A percentile compares a stretch with the other conserved stretches of the same genome.
Conservation (phyloP, 2,797 vertebrate genomes). For the Anabas testudineus region DNA sequence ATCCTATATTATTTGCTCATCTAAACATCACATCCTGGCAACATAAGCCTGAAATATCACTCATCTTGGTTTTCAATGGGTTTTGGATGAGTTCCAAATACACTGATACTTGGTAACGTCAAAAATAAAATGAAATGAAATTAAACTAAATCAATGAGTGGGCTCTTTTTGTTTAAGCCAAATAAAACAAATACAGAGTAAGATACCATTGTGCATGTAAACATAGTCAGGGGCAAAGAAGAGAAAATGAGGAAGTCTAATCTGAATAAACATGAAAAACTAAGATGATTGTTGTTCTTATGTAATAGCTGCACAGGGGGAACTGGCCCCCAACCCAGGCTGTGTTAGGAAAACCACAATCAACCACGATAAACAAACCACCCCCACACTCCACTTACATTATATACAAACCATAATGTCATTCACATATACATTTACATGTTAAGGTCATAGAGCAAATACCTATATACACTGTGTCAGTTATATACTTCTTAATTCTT, state of each 20-base stretch:
- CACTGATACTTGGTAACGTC: neutral
- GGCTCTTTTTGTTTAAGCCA: slow-evolving; percentile 4
- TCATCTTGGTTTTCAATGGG: neutral
- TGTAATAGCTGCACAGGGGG: slow-evolving; percentile 18
- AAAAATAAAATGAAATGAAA: neutral
- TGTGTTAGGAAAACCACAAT: slow-evolving; percentile 1
- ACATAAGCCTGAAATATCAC: neutral
- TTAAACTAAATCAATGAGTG: neutral
- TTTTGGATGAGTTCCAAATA: slow-evolving; percentile 7
- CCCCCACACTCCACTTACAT: slow-evolving; percentile 14
- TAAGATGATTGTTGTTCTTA: slow-evolving; percentile 9
- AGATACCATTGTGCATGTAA: slow-evolving; percentile 33
- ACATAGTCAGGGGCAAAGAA: slow-evolving; percentile 1
- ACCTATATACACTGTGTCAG: slow-evolving; percentile 53
- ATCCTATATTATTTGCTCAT: slow-evolving; percentile 9
- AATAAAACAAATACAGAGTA: slow-evolving; percentile 13
- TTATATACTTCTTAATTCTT: slow-evolving; percentile 39
- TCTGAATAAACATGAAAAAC: slow-evolving; percentile 2
- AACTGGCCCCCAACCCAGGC: neutral
- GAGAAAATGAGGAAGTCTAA: neutral
- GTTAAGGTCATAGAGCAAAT: slow-evolving; percentile 55
- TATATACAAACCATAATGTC: slow-evolving; percentile 48
- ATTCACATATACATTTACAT: slow-evolving; percentile 61
- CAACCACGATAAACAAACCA: slow-evolving; percentile 23
- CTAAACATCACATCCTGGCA: neutral